These are phyloP conservation scores for Aurelia aurita complex sp. Pacific DNA, from an alignment of 30 jellyfish, hydroid and myxozoan genomes.

Conservation along the genomic window DNA sequence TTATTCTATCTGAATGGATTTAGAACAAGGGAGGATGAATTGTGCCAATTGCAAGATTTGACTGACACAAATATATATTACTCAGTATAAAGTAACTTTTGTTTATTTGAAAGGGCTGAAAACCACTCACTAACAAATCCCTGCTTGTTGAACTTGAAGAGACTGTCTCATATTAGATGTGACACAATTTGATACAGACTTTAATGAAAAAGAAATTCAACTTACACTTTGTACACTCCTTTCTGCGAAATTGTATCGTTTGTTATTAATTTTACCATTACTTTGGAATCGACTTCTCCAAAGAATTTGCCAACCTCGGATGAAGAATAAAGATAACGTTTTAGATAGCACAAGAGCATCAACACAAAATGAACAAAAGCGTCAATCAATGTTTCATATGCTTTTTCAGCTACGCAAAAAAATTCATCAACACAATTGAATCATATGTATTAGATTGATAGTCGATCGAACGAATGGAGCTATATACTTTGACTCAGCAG, in stretches of 20 bases:
- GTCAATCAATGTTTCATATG: too few species aligned
- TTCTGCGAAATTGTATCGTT: slow-evolving; percentile 26
- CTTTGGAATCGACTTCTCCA: slow-evolving; percentile 81
- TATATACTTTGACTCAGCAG: too few species aligned
- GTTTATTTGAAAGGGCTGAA: too few species aligned
- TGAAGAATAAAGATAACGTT: neutral
- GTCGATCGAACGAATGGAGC: too few species aligned
- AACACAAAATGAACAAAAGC: too few species aligned
- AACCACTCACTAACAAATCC: too few species aligned
- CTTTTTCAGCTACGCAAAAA: too few species aligned
- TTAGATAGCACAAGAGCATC: neutral
- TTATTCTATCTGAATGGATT: neutral
- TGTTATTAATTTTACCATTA: slow-evolving; percentile 67
- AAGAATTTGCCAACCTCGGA: slow-evolving; percentile 86
- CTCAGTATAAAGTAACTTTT: neutral
- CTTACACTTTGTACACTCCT: slow-evolving; percentile 81
- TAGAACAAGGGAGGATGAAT: neutral
- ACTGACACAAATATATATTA: neutral
- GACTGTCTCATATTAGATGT: too few species aligned
- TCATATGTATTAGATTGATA: too few species aligned
- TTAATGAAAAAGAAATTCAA: neutral
- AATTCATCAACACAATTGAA: too few species aligned
- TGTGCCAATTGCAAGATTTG: neutral
- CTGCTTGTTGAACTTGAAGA: too few species aligned
- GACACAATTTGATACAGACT: too few species aligned